These are phyloP conservation scores for Tiliqua scincoides DNA, from an alignment of 2,113 vertebrate genomes.

Conservation along the genomic window DNA sequence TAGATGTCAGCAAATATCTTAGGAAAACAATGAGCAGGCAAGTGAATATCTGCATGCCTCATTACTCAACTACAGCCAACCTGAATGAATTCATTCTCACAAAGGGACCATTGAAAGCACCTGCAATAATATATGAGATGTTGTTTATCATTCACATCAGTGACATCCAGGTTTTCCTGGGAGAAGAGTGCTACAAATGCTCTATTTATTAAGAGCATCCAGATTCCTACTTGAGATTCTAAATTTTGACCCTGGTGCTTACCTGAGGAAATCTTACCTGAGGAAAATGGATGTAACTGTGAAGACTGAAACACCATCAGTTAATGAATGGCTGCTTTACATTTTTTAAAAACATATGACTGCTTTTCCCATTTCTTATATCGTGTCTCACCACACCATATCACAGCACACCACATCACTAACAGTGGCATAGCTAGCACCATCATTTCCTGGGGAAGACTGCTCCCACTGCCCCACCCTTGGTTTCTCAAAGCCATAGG, in stretches of 20 bases:
- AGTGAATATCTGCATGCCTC: not conserved
- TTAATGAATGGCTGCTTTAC: slow-evolving; percentile 26
- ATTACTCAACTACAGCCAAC: not conserved
- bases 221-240: not conserved
- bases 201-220: no score
- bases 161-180: slow-evolving; percentile 19
- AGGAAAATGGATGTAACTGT: not conserved
- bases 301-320: slow-evolving; percentile 40
- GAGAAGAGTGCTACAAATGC: not conserved
- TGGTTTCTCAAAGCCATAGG: no score
- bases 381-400: slow-evolving; percentile 5
- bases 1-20: not conserved
- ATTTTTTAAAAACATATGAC: slow-evolving; percentile 63
- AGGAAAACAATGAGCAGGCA: not conserved
- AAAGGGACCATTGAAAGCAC: slow-evolving; percentile 42
- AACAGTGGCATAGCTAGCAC: not conserved
- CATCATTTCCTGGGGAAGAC: no score
- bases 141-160: slow-evolving; percentile 22
- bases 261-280: not conserved
- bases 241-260: not conserved
- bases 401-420: slow-evolving; percentile 1
- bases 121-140: slow-evolving; percentile 27
- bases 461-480: no score
- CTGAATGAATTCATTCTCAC: not conserved
- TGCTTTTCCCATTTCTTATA: slow-evolving; percentile 52